Percentiles rank a stretch among this genome's conserved stretches.
Conservation (phyloP, 2,113 vertebrate genomes). For the Sturnus vulgaris region DNA sequence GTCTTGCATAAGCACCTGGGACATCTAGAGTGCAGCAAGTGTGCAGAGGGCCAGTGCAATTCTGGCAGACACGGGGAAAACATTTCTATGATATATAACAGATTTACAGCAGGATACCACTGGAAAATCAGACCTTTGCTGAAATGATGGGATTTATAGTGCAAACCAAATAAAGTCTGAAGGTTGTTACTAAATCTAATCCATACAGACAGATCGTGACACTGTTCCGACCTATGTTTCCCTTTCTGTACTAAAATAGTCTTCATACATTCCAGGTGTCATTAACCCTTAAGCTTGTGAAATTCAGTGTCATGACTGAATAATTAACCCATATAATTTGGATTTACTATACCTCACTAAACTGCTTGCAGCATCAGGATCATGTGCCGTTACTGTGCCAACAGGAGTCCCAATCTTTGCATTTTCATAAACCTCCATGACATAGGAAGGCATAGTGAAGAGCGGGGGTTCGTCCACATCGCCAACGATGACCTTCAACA, state of each 20-base stretch:
- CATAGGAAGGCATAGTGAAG: conserved; percentile 89
- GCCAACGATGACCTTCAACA: conserved; percentile 90
- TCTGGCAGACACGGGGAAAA: not conserved
- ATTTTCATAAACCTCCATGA: conserved; percentile 96
- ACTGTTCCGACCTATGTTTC: not conserved
- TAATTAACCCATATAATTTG: not conserved
- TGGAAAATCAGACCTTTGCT: not conserved
- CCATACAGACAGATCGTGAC: not conserved
- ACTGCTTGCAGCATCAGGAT: conserved; percentile 89
- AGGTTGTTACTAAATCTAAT: not conserved
- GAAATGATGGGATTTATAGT: not conserved
- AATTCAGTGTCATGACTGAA: not conserved
- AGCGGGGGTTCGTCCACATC: conserved; percentile 93
- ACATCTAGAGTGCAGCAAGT: not conserved
- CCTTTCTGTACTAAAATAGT: not conserved
- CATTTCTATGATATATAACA: not conserved
- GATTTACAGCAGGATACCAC: not conserved
- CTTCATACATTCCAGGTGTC: not conserved
- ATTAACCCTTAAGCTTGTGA: not conserved
- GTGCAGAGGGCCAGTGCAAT: not conserved
- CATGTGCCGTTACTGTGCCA: conserved; percentile 89
- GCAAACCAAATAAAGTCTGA: not conserved
- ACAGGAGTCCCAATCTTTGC: conserved; percentile 82
- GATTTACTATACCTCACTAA: conserved; percentile 81
- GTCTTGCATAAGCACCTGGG: not conserved